These are phyloP conservation scores for Onychomys torridus DNA, from an alignment of 2,797 vertebrate species.

Conservation along the genomic window DNA sequence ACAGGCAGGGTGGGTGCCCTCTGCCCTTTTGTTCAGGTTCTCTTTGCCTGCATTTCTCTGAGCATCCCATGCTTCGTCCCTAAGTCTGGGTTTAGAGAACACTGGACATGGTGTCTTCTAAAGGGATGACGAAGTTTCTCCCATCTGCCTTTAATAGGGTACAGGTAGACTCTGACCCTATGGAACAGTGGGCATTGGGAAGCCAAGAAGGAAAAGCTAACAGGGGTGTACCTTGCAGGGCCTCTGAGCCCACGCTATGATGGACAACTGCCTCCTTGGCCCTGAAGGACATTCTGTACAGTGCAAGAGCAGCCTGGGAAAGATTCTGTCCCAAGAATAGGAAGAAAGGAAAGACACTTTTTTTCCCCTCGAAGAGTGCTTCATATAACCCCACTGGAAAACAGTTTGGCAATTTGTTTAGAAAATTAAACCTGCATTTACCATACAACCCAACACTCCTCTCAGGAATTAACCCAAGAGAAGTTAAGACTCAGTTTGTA, in stretches of 20 bases:
- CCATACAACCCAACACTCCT: not conserved
- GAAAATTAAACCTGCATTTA: not conserved
- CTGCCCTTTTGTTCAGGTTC: not conserved
- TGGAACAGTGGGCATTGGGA: not conserved
- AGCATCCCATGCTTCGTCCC: not conserved
- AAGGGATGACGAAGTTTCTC: not conserved
- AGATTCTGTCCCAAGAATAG: not conserved
- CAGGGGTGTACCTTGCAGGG: not conserved
- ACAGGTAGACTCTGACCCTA: not conserved
- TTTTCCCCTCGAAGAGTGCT: not conserved
- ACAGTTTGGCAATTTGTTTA: not conserved
- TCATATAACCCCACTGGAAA: not conserved
- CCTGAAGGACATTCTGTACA: not conserved
- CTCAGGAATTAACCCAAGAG: not conserved
- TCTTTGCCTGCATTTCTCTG: not conserved
- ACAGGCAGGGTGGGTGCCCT: not conserved
- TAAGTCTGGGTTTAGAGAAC: not conserved
- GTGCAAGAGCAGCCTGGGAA: not conserved
- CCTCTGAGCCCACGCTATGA: rapidly evolving
- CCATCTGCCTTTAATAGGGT: not conserved
- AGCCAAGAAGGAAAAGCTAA: not conserved
- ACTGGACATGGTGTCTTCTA: not conserved
- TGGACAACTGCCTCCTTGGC: not conserved
- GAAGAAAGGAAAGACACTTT: not conserved
- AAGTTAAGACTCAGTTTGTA: not conserved